Evolutionary conservation across 2,113 vertebrate genomes (phyloP), one percentile per base, ranked within the genome.

Genomic region (Aphyosemion australe): DNA sequence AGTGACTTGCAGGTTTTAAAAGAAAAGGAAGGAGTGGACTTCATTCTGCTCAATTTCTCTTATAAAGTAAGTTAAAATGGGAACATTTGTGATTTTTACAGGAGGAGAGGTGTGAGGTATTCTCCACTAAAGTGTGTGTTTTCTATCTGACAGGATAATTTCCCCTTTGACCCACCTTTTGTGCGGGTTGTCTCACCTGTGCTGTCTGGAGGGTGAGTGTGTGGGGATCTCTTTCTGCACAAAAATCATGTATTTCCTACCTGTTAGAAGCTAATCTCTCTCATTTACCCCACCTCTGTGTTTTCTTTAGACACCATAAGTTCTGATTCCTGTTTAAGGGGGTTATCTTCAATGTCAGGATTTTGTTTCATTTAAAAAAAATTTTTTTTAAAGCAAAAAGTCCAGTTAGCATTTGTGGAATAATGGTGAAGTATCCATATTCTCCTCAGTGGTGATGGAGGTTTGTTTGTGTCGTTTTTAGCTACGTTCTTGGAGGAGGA

Each of bases 41-140:
- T 96, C 89, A 99, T 99, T 93, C 94, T 98, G 88, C 95, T 99
- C 84, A 96, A 96, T 92, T 97, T 99, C 91, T 98, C 97, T 78
- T 99, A 97, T 95, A 99, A 98, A 95, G 97, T 98, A 88, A 92
- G 95, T 90, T 3, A 2, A 9, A 1, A 60, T 11, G 50, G 55
- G 18, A 43, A 18, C 8, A 18, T 68, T 60, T 1, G 56, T 4
- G 13, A 20, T 53, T 16, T 62, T 60, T 57, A 19, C 6, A 1
- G 13, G 19, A 14, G 4, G 4, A 3, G n/a, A 0, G 0, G 10
- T 31, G n/a, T 19, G 2, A 1, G 18, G 4, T n/a, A 47, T 61
- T 77, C 8, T 16, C 0, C 4, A 47, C 41, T 34, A 5, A 15
- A 12, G 1, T 53, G 4, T 2, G 39, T 41, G 6, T 48, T 3